Base-by-base conservation (phyloP, 2,888 invertebrate genomes). In the Epistrophella euchroma region DNA sequence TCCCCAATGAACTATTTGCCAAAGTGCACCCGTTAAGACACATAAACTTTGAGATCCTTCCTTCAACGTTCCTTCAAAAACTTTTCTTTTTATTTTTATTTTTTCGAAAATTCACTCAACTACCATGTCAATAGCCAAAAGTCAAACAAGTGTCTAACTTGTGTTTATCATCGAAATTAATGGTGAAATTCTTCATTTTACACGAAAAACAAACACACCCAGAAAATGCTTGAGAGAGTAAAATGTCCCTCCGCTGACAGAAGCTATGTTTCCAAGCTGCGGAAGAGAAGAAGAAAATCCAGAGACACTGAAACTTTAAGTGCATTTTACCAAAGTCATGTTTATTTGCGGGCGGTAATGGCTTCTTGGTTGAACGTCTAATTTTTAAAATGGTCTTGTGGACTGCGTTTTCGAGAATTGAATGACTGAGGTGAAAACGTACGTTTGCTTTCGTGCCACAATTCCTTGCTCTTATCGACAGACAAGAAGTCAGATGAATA, bases 61-160 rank as follows among this genome's bases (percentile, higher is more conserved):
- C 32, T 64, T 47, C 45, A 64, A 32, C 13, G 19, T 11, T 47
- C 0, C 32, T 28, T 37, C 15, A 40, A 40, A 72, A 60, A 60
- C 2, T 15, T 37, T 37, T 6, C 1, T 52, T 11, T 4, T 52
- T 60, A 45, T 52, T 68, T 78, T 58, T 35, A 11, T 32, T 25
- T 58, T 45, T 40, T 50, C 9, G 22, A 64, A 56, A 45, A 40
- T 47, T 58, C 64, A 43, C 43, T 70, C 55, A 35, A 35, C 70
- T 28, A 64, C 71, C 58, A 45, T 71, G 75, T 84, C 84, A 79
- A 71, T 75, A 71, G 84, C 72, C 28, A 58, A 84, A 75, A 84
- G 84, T 84, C 84, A 84, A 84, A 84, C 84, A 84, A 84, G 79
- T 84, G 84, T 79, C 84, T 79, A 84, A 84, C 75, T 79, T 75